Base-by-base conservation (phyloP, 2,888 invertebrate species). In the Rhorus exstirpatorius region DNA sequence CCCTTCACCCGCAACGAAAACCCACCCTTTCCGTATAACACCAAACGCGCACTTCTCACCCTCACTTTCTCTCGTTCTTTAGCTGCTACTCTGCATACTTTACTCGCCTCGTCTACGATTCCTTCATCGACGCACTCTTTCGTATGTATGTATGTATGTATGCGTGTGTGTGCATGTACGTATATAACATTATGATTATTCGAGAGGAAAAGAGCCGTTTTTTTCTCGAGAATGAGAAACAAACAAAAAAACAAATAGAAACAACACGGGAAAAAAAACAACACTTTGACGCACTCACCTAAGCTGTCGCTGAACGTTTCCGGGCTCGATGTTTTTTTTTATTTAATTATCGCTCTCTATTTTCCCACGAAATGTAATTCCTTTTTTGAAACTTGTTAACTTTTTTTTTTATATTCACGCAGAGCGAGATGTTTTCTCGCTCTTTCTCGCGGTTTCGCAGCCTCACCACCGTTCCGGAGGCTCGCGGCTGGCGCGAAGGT, bases 31-130 rank as follows among this genome's bases (percentile, higher is more conserved):
- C 31, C 60, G 55, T 46, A 31, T 31, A 53, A 51, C 68, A 72
- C 77, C 74, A 83, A 81, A 81, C 79, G 72, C 70, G 67, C 80
- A 78, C 86, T 83, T 67, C 80, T 87, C 84, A 83, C 84, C 76
- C 85, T 79, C 75, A 46, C 68, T 71, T 68, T 78, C 63, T 83
- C 80, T 63, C 51, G 70, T 41, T 38, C 75, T 79, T 53, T 79
- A 71, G 46, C 61, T 74, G 24, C 14, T 71, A 44, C 60, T 71
- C 72, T 41, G 76, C 79, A 60, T 74, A 55, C 79, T 78, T 72
- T 58, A 79, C 83, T 75, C 68, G 44, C 84, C 78, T 85, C 85
- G 74, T 70, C 79, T 61, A 55, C 55, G 6, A 53, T 46, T 71
- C 38, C 31, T 31, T 6, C 2, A 6, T 6, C 31, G 6, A 31